phyloP scores from a whole-genome alignment of 2,113 vertebrate genomes.

The Deroptyus accipitrinus region DNA sequence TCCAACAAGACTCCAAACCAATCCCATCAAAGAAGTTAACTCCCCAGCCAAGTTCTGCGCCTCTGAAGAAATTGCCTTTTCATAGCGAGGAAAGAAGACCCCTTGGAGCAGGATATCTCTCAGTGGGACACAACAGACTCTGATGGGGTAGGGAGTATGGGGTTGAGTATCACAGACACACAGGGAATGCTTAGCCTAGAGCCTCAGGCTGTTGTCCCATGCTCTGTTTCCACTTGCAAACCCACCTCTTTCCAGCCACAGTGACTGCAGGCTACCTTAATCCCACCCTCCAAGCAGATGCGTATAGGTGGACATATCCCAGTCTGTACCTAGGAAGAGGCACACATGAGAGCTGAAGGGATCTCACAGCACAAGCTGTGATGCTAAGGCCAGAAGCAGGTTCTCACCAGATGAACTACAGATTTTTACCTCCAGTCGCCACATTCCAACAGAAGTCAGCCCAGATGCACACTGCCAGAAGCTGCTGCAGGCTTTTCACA shows the following conservation, averaged over 20 bases:
- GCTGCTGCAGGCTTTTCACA: background rate
- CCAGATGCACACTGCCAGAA: background rate
- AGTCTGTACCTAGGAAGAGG: background rate
- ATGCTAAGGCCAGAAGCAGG: background rate
- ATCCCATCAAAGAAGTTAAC: background rate
- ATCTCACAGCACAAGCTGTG: background rate
- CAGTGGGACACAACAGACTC: accelerated
- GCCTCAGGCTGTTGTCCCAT: background rate
- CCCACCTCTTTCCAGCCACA: accelerated
- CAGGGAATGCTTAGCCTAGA: background rate
- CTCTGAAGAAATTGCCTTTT: background rate
- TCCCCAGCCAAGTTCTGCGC: background rate
- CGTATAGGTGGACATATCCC: background rate
- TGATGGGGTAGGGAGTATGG: background rate
- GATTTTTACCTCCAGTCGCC: background rate
- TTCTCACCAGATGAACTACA: background rate
- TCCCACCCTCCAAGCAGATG: background rate
- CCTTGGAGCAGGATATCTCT: background rate
- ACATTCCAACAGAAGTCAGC: background rate
- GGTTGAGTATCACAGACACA: background rate
- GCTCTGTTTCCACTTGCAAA: background rate
- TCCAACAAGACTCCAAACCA: background rate
- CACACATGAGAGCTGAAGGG: background rate
- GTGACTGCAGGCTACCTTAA: background rate
- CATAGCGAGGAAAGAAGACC: accelerated